Base-by-base conservation (phyloP, 2,797 vertebrate species). In the Denticeps clupeoides region DNA sequence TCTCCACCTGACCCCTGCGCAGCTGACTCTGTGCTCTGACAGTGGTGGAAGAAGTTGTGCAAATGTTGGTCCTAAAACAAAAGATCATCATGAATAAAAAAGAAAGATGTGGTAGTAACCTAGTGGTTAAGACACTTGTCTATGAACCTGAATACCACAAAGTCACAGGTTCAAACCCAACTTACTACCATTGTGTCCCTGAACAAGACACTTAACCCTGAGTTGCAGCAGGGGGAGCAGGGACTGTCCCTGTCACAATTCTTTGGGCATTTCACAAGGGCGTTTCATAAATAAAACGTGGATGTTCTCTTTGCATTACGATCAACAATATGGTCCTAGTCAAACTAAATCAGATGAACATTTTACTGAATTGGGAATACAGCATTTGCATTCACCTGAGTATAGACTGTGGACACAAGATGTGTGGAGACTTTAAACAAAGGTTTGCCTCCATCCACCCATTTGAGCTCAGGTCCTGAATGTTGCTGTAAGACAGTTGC, bases 31-130 rank as follows among this genome's bases (percentile, higher is more conserved):
- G 86, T 87, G 75, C 72, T 87, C 60, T 95, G 87, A 76, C 90
- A 94, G 74, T 96, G 94, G 44, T 92, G 86, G 71, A 99, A 99
- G 72, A 97, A 99, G 70, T 97, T 97, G 75, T 97, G 87, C 65
- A 99, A 77, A 67, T 99, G 94, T 59, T 96, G 93, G 66, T 99
- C 94, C 93, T 98, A 53, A 24, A 18, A 3, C 38, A 16, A 33
- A 49, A 41, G 23, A 35, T 54, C 42, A 60, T 31, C 13, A 38
- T 47, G 45, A 38, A 24, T 47, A 4, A 2, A 15, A 3, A 15
- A 18, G 13, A 32, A 31, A 11, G 23, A 12, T 2, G 22, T 57
- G 28, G 42, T 3, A 3, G 16, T 35, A 19, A 27, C 3, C 45
- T 9, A 23, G 5, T 40, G 13, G n/a, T 21, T 55, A 42, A 43